Conservation (phyloP, 1,140 invertebrate species). For the Anastrepha ludens region DNA sequence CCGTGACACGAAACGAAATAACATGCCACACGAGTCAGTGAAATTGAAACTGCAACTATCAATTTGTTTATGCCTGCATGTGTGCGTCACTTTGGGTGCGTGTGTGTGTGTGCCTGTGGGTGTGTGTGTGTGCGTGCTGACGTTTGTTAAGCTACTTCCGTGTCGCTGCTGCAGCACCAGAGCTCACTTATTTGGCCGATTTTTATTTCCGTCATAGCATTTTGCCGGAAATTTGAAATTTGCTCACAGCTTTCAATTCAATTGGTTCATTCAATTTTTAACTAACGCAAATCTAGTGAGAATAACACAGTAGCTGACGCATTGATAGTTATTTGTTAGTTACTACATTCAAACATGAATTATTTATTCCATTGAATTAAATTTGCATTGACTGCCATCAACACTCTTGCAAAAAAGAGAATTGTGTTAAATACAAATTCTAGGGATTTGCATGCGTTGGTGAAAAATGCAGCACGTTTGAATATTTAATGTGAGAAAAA, state of each 20-base stretch:
- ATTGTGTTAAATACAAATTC: too few species aligned
- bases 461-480: too few species aligned
- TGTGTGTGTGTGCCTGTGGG: background rate
- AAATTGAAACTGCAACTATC: constrained; percentile 39
- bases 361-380: constrained; percentile 24
- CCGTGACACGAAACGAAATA: constrained; percentile 39
- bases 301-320: background rate
- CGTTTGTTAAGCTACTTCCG: background rate
- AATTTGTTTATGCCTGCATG: background rate
- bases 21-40: constrained; percentile 5
- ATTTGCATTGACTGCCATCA: background rate
- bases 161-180: too few species aligned
- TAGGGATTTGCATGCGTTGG: too few species aligned
- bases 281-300: constrained; percentile 19
- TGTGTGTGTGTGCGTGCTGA: background rate
- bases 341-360: background rate
- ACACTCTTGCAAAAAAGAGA: background rate
- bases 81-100: background rate
- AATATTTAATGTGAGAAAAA: too few species aligned
- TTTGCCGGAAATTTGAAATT: constrained; percentile 38
- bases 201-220: constrained; percentile 25
- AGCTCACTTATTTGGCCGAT: background rate
- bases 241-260: constrained; percentile 21
- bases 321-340: background rate
- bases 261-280: constrained; percentile 32